Evolutionary conservation across 2,888 invertebrate species (phyloP).

Genomic region (Drosophila barbarae): DNA sequence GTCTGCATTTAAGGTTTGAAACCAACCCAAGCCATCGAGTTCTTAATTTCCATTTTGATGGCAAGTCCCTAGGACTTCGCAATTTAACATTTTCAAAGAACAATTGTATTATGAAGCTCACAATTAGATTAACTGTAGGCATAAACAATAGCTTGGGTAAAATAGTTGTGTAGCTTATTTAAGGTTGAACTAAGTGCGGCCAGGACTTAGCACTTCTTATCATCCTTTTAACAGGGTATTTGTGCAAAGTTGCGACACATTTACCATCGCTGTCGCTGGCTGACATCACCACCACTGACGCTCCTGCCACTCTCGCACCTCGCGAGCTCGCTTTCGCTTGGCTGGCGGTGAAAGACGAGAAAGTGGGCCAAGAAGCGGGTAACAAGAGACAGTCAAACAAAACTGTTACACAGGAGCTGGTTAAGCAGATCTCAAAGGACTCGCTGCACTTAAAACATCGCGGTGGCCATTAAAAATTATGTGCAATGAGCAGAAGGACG

Average conservation of each 20-base stretch:
- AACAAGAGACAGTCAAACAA: constrained; percentile 37
- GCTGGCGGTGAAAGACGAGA: constrained; percentile 54
- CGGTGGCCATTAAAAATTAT: constrained; percentile 67
- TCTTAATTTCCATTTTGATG: neutral
- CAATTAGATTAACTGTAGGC: neutral
- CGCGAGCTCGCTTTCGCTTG: constrained; percentile 44
- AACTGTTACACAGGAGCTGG: constrained; percentile 23
- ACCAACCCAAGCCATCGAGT: neutral
- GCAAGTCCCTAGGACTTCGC: neutral
- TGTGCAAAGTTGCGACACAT: constrained; percentile 16
- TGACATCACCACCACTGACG: constrained; percentile 39
- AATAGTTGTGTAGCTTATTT: too few species aligned
- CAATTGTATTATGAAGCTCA: neutral
- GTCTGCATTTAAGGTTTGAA: too few species aligned
- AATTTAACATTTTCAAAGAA: neutral
- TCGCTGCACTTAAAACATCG: constrained; percentile 58
- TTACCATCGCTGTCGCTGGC: constrained; percentile 18
- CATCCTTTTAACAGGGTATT: neutral
- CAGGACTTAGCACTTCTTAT: neutral
- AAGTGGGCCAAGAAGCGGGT: constrained; percentile 44
- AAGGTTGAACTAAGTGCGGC: neutral
- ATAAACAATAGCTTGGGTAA: neutral
- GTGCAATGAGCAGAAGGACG: constrained; percentile 49
- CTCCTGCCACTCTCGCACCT: constrained; percentile 28
- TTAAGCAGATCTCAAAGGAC: constrained; percentile 44